These are phyloP conservation scores for Erythrolamprus reginae DNA, from an alignment of 2,113 vertebrate species.

Conservation along the genomic window DNA sequence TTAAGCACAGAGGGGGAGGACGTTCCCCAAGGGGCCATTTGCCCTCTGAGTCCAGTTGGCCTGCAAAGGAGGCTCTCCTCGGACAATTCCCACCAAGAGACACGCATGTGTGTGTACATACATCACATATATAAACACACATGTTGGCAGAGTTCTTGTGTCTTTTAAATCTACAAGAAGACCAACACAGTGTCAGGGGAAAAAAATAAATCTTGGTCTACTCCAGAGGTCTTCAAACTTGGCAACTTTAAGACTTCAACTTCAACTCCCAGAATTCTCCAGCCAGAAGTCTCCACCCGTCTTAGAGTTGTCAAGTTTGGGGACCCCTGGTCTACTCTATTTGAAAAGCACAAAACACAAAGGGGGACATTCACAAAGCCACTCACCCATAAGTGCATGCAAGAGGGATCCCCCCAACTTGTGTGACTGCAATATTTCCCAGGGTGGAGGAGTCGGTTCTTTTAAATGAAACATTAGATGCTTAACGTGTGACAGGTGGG, in stretches of 20 bases:
- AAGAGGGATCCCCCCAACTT: conserved; percentile 3
- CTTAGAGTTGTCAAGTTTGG: too few species aligned
- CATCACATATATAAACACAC: not conserved
- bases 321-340: conserved; percentile 68
- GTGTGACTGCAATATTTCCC: not conserved
- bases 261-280: too few species aligned
- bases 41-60: conserved; percentile 45
- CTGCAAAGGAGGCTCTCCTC: conserved; percentile 44
- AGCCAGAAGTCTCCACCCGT: too few species aligned
- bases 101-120: not conserved
- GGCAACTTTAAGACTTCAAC: too few species aligned
- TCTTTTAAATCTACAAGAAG: not conserved
- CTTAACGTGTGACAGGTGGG: not conserved
- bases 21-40: conserved; percentile 52
- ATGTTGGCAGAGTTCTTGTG: not conserved
- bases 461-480: conserved; percentile 34
- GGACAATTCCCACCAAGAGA: conserved; percentile 21
- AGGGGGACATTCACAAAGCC: conserved; percentile 56
- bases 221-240: too few species aligned
- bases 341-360: conserved; percentile 60
- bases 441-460: not conserved
- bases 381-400: conserved; percentile 71
- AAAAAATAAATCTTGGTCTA: conserved; percentile 63
- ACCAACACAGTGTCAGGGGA: conserved; percentile 48
- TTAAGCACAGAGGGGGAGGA: conserved; percentile 69